Evolutionary conservation across 2,797 vertebrate genomes (phyloP).

Genomic region (Sebastes taczanowskii): DNA sequence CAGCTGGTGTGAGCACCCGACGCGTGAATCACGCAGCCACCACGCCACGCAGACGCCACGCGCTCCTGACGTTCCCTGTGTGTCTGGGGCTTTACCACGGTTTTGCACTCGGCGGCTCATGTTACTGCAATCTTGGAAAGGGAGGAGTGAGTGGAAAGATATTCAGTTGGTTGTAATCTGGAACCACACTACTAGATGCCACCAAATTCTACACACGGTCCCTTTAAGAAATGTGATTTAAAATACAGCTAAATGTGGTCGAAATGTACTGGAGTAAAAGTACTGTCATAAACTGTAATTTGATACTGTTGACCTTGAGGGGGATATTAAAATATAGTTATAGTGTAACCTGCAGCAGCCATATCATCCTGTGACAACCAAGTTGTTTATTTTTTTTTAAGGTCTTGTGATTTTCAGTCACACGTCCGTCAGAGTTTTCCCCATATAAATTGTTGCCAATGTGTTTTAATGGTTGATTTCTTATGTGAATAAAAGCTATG

Average conservation of each 20-base stretch:
- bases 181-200: too few relatives aligned
- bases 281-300: not conserved
- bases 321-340: not conserved
- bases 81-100: too few relatives aligned
- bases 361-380: not conserved
- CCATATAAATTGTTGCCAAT: not conserved
- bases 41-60: too few relatives aligned
- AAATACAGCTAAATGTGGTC: not conserved
- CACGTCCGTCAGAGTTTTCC: not conserved
- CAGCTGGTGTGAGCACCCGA: too few relatives aligned
- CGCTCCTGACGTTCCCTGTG: too few relatives aligned
- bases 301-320: slow-evolving; percentile 7
- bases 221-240: not conserved
- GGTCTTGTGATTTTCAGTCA: not conserved
- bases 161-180: too few relatives aligned
- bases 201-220: too few relatives aligned
- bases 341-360: slow-evolving; percentile 8
- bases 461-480: slow-evolving; percentile 23
- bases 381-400: slow-evolving; percentile 1
- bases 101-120: too few relatives aligned
- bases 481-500: slow-evolving; percentile 26
- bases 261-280: not conserved
- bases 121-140: too few relatives aligned
- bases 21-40: too few relatives aligned
- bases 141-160: too few relatives aligned